These are phyloP conservation scores for Cololabis saira DNA, from an alignment of 2,113 vertebrate genomes.

Conservation along the genomic window DNA sequence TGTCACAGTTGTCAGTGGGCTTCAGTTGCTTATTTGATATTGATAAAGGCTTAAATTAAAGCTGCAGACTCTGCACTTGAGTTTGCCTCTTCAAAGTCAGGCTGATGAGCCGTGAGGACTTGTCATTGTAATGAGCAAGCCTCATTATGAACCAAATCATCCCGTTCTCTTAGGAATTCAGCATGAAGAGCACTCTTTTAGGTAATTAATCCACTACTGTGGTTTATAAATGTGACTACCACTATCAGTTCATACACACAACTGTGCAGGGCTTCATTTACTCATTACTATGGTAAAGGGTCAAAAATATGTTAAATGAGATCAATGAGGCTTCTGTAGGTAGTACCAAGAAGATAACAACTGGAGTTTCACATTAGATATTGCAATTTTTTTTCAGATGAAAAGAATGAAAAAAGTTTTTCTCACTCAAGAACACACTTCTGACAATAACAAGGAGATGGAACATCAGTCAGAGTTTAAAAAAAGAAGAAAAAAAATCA, in stretches of 20 bases:
- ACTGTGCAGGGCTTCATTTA: slow-evolving; percentile 10
- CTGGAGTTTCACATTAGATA: neutral
- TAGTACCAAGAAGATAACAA: neutral
- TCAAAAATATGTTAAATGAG: slow-evolving; percentile 41
- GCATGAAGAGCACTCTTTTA: slow-evolving; percentile 72
- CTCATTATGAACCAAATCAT: slow-evolving; percentile 82
- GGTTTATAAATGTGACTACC: slow-evolving; percentile 50
- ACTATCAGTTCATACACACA: slow-evolving; percentile 41
- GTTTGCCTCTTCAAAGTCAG: slow-evolving; percentile 69
- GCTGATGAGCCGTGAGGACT: slow-evolving; percentile 80
- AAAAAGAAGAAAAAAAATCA: slow-evolving; percentile 8
- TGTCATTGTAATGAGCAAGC: slow-evolving; percentile 79
- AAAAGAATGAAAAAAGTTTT: slow-evolving; percentile 1
- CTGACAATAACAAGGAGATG: too few species aligned
- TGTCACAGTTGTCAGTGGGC: slow-evolving; percentile 6
- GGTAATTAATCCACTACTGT: slow-evolving; percentile 71
- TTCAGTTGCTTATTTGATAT: slow-evolving; percentile 48
- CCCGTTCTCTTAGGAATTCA: slow-evolving; percentile 71
- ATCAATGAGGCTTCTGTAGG: neutral
- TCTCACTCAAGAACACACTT: too few species aligned
- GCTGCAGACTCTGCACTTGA: slow-evolving; percentile 46
- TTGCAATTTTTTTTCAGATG: neutral
- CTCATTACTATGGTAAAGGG: slow-evolving; percentile 29
- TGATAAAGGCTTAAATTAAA: slow-evolving; percentile 52
- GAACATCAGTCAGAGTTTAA: too few species aligned